Base-by-base conservation (phyloP, 64 coral and sea anemone genomes). In the Montipora cactus region DNA sequence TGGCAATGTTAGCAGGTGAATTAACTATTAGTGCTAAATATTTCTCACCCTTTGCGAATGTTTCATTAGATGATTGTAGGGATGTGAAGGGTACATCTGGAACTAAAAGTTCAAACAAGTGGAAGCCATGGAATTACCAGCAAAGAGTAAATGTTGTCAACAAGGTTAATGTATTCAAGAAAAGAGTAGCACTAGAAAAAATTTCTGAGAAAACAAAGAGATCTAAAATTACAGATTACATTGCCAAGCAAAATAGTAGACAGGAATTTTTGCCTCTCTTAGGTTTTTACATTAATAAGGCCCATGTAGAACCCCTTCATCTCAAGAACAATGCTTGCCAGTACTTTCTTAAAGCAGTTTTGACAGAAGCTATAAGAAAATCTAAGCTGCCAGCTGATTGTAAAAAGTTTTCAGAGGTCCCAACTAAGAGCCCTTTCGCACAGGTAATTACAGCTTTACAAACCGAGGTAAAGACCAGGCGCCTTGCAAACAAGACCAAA, bases 51-150 rank as follows among this genome's bases (percentile, higher is more conserved):
- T 96, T 96, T 81, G 95, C 81, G 86, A 67, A 93, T 96, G 91
- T 90, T 58, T 64, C 74, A 19, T 73, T 10, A 88, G 22, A 66
- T 25, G 49, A 91, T 72, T 46, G 74, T 46, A 89, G 25, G 8
- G 57, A 94, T 47, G 15, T 98, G 8, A 92, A 84, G 25, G 92
- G 92, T 72, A 92, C 90, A 81, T 98, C 94, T 94, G 67, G 89
- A 64, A 69, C 66, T 69, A 70, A 89, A 18, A 2, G 16, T 22
- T n/a, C 18, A 15, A 71, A 53, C 86, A 91, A 78, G 74, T 94
- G 96, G 95, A 87, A 97, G 50, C 92, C 95, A 53, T 97, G 88
- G 95, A 78, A 80, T 20, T 97, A 97, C 45, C 11, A 79, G 48
- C 5, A 91, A 20, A 91, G 95, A 47, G 9, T 94, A 66, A 97